Conservation (phyloP, 2,797 vertebrate genomes). For the Vireo griseus region DNA sequence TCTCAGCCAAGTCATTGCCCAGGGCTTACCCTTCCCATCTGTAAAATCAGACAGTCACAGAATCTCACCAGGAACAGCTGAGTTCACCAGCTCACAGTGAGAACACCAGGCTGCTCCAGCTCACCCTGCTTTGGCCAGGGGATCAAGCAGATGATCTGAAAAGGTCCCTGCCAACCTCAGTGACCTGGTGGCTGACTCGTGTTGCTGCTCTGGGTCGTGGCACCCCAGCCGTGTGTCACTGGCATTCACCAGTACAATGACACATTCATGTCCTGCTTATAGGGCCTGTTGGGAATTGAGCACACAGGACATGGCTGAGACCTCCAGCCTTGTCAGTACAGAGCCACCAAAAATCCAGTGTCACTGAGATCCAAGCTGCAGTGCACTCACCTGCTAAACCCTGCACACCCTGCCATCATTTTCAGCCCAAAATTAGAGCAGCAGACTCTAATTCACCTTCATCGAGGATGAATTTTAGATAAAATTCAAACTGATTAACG, state of each 20-base stretch:
- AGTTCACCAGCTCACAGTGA: too few relatives aligned
- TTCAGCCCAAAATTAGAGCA: background rate
- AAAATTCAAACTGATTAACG: slow-evolving; percentile 60
- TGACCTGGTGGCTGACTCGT: background rate
- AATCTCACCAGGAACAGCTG: background rate
- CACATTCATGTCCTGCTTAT: fast-evolving
- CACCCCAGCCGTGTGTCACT: fast-evolving
- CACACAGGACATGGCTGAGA: background rate
- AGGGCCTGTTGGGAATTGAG: background rate
- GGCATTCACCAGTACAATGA: fast-evolving
- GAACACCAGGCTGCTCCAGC: background rate
- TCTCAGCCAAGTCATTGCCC: background rate
- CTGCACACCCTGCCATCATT: background rate
- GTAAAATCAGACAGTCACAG: background rate
- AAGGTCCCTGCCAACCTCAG: background rate
- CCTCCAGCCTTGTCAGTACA: background rate
- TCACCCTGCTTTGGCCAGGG: background rate
- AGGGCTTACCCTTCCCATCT: background rate
- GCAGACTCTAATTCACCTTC: slow-evolving; percentile 3
- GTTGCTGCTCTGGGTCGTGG: background rate
- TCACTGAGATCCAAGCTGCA: background rate
- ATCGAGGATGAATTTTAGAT: background rate
- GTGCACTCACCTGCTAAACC: background rate
- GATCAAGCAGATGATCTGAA: background rate
- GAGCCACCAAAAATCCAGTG: background rate